A percentile compares a stretch with the other conserved stretches of the same genome.
These are phyloP conservation scores for Pachydiplax longipennis DNA, from an alignment of 2,888 invertebrate species.

Conservation along the genomic window DNA sequence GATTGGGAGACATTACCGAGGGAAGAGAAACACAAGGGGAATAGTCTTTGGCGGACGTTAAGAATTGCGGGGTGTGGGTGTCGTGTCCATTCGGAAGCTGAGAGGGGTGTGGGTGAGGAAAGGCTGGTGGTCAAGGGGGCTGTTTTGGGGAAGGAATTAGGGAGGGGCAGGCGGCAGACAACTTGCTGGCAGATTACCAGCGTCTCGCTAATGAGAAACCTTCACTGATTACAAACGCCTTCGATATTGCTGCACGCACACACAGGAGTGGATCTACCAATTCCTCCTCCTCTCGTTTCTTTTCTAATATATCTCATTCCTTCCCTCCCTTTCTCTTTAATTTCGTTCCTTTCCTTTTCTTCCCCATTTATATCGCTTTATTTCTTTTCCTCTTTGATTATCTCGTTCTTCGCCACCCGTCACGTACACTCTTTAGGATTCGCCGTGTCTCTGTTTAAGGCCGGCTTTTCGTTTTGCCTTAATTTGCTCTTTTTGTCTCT, in stretches of 20 bases:
- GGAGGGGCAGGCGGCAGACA: slow-evolving; percentile 36
- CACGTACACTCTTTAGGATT: background rate
- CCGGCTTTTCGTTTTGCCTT: background rate
- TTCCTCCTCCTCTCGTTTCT: background rate
- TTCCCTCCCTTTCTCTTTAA: slow-evolving; percentile 16
- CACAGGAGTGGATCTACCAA: slow-evolving; percentile 41
- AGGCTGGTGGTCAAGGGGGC: background rate
- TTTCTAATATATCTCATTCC: slow-evolving; percentile 37
- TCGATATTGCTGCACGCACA: slow-evolving; percentile 42
- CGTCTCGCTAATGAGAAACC: slow-evolving; percentile 44
- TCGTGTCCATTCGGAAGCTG: too few relatives aligned
- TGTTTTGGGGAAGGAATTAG: slow-evolving; percentile 14
- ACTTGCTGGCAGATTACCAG: slow-evolving; percentile 45
- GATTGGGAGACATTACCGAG: slow-evolving; percentile 32
- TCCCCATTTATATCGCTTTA: slow-evolving; percentile 37
- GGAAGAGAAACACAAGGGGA: slow-evolving; percentile 32
- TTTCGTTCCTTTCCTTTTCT: slow-evolving; percentile 36
- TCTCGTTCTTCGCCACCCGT: background rate
- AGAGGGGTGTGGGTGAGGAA: background rate
- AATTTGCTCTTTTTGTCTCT: background rate
- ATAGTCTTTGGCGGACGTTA: slow-evolving; percentile 30
- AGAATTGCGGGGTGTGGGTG: slow-evolving; percentile 23
- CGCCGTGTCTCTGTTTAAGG: background rate
- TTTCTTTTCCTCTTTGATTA: background rate
- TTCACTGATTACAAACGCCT: slow-evolving; percentile 45